These are phyloP conservation scores for Caerostris darwini DNA, from an alignment of 1,140 invertebrate genomes.

Conservation along the genomic window DNA sequence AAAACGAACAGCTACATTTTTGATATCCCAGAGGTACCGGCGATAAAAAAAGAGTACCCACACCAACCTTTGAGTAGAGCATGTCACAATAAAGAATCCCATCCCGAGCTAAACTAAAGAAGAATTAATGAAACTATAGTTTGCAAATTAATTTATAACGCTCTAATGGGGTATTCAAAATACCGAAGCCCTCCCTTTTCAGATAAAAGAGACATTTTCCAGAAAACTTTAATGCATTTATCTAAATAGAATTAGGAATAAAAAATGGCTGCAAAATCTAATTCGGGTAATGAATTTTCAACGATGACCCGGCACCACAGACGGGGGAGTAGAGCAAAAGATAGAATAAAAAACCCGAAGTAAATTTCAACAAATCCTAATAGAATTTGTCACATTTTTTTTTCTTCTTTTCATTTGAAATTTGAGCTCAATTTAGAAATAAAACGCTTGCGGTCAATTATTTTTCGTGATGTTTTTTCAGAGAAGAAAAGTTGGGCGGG, in stretches of 20 bases:
- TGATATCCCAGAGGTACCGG: neutral
- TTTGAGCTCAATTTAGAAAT: conserved; percentile 21
- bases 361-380: conserved; percentile 18
- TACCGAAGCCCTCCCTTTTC: conserved; percentile 21
- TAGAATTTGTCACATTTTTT: conserved; percentile 44
- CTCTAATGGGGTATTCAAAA: conserved; percentile 1
- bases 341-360: neutral
- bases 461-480: neutral
- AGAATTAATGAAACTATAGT: conserved; percentile 18
- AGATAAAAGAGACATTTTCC: conserved; percentile 68
- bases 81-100: conserved; percentile 8
- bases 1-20: conserved; percentile 1
- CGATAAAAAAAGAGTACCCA: neutral
- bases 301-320: neutral
- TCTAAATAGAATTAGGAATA: conserved; percentile 70
- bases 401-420: neutral
- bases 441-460: conserved; percentile 1
- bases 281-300: conserved; percentile 69
- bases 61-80: neutral
- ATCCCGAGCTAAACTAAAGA: neutral
- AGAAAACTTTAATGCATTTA: conserved; percentile 73
- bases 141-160: conserved; percentile 23
- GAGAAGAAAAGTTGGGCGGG: neutral
- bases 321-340: neutral
- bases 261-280: conserved; percentile 74